phyloP scores from a whole-genome alignment of 2,113 vertebrate species.

The Notechis scutatus region DNA sequence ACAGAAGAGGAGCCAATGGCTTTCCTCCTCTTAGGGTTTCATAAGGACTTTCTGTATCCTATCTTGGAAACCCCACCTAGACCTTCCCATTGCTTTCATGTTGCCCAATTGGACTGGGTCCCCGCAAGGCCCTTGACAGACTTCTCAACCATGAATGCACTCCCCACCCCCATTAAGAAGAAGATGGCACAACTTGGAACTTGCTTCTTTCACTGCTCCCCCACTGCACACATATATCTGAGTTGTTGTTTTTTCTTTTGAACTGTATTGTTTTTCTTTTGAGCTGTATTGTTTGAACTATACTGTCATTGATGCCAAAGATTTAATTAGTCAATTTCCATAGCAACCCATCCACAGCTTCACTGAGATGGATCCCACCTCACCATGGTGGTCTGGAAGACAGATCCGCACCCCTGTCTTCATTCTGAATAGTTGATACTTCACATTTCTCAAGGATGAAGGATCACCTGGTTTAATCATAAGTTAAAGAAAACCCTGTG shows the following conservation, averaged over 20 bases:
- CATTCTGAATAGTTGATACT: not conserved
- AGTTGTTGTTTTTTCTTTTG: not conserved
- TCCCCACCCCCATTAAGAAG: not conserved
- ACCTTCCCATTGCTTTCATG: too few species aligned
- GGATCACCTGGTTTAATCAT: not conserved
- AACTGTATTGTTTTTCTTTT: not conserved
- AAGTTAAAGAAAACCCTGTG: not conserved
- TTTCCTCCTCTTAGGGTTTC: conserved; percentile 24
- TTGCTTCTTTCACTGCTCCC: not conserved
- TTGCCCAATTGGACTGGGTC: not conserved
- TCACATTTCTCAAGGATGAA: not conserved
- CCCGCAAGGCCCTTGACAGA: not conserved
- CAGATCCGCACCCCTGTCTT: not conserved
- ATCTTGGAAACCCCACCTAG: too few species aligned
- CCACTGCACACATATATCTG: not conserved
- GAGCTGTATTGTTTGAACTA: not conserved
- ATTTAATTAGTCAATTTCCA: conserved; percentile 64
- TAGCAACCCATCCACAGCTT: conserved; percentile 58
- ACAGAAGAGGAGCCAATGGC: not conserved
- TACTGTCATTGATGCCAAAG: conserved; percentile 19
- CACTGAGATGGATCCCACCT: conserved; percentile 48
- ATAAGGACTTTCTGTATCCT: conserved; percentile 8
- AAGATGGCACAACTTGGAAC: not conserved
- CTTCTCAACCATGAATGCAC: not conserved
- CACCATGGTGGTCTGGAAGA: conserved; percentile 35